phyloP scores from a whole-genome alignment of 2,888 invertebrate species.

The Hemithea aestivaria region DNA sequence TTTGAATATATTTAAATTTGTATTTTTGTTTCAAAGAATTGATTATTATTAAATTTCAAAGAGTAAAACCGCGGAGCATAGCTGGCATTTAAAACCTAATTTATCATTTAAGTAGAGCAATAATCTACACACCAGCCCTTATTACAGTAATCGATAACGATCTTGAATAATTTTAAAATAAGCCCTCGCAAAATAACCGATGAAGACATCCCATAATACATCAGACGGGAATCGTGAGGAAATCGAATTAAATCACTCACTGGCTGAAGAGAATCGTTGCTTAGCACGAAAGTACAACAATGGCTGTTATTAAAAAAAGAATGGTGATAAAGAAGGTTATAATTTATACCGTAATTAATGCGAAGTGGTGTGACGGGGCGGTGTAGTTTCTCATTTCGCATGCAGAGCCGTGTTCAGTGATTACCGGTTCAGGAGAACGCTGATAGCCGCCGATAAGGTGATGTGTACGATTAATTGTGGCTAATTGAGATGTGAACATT shows the following conservation, averaged over 20 bases:
- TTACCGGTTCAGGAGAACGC: conserved; percentile 53
- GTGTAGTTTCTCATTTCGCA: conserved; percentile 68
- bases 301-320: conserved; percentile 73
- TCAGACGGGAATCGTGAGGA: conserved; percentile 55
- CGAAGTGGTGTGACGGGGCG: conserved; percentile 67
- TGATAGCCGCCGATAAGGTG: conserved; percentile 60
- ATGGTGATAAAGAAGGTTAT: conserved; percentile 71
- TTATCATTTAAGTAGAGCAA: too few species aligned
- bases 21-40: too few species aligned
- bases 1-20: too few species aligned
- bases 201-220: conserved; percentile 55
- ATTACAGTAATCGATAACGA: conserved; percentile 9
- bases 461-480: conserved; percentile 64
- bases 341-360: conserved; percentile 71
- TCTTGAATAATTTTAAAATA: conserved; percentile 30
- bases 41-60: too few species aligned
- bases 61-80: too few species aligned
- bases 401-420: conserved; percentile 54
- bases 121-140: conserved; percentile 3
- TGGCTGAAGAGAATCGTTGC: conserved; percentile 71
- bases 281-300: conserved; percentile 73
- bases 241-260: conserved; percentile 72
- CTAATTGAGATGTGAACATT: conserved; percentile 50
- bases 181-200: conserved; percentile 41
- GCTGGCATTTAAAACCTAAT: too few species aligned